Evolutionary conservation across 2,888 invertebrate species (phyloP).

Genomic region (Scaptomyza flava): DNA sequence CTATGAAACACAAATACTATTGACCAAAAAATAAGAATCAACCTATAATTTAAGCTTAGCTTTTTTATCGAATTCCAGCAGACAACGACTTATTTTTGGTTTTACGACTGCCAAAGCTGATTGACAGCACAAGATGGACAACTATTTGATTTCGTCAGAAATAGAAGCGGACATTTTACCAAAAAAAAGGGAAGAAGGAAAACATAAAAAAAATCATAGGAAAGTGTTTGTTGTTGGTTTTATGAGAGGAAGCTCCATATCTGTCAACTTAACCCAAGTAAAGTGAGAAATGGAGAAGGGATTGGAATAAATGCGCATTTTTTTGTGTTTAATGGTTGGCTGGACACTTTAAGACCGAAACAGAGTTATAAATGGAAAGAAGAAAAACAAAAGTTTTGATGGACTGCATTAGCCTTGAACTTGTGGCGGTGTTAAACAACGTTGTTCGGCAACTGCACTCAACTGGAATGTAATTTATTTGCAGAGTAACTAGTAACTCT

Average conservation of each 20-base stretch:
- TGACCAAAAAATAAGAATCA: too few species aligned
- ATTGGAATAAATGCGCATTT: too few species aligned
- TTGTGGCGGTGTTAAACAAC: slow-evolving; percentile 31
- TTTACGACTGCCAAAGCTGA: slow-evolving; percentile 46
- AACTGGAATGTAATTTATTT: slow-evolving; percentile 58
- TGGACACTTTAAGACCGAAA: slow-evolving; percentile 23
- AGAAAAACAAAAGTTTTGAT: slow-evolving; percentile 19
- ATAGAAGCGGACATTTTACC: slow-evolving; percentile 42
- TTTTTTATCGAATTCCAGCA: slow-evolving; percentile 19
- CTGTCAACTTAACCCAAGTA: slow-evolving; percentile 25
- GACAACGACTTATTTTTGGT: slow-evolving; percentile 17
- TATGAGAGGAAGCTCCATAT: not conserved
- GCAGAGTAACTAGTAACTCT: slow-evolving; percentile 21
- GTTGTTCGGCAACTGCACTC: slow-evolving; percentile 2
- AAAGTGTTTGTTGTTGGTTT: not conserved
- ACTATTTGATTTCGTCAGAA: slow-evolving; percentile 43
- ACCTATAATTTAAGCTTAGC: not conserved
- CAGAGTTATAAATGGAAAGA: slow-evolving; percentile 38
- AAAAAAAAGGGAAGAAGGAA: not conserved
- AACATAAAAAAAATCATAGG: slow-evolving; percentile 3
- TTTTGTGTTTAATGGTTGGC: slow-evolving; percentile 21
- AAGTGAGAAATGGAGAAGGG: not conserved
- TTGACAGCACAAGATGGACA: slow-evolving; percentile 36
- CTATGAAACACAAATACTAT: too few species aligned
- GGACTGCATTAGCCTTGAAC: slow-evolving; percentile 60